Evolutionary conservation across 1,140 invertebrate species (phyloP).

Genomic region (Stegodyphus mimosarum): DNA sequence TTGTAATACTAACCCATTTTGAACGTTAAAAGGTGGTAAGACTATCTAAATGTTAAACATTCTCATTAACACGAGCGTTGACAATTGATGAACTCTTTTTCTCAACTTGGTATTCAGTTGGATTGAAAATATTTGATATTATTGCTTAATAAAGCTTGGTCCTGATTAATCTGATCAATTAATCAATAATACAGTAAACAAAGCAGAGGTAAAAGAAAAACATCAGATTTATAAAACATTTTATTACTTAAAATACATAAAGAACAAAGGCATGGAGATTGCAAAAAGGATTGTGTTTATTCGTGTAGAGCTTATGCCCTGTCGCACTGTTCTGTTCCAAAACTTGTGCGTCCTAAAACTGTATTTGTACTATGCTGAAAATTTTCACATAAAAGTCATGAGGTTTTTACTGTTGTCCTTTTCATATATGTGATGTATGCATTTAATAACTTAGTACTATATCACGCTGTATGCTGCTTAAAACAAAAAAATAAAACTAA

Average conservation of each 20-base stretch:
- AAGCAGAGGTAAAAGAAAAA: too few relatives aligned
- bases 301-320: slow-evolving; percentile 6
- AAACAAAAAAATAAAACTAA: neutral
- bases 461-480: neutral
- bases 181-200: too few relatives aligned
- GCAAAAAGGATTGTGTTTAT: slow-evolving; percentile 45
- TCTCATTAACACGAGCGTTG: too few relatives aligned
- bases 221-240: slow-evolving; percentile 43
- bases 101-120: too few relatives aligned
- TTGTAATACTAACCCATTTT: too few relatives aligned
- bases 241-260: slow-evolving; percentile 61
- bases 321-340: slow-evolving; percentile 27
- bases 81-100: too few relatives aligned
- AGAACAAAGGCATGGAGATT: slow-evolving; percentile 57
- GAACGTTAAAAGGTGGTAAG: too few relatives aligned
- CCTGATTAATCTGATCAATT: too few relatives aligned
- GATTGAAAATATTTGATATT: too few relatives aligned
- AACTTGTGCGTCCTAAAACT: slow-evolving; percentile 44
- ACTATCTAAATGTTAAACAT: too few relatives aligned
- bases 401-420: slow-evolving; percentile 3
- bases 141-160: too few relatives aligned
- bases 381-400: slow-evolving; percentile 13
- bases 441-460: slow-evolving; percentile 18
- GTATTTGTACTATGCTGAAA: slow-evolving; percentile 53
- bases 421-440: slow-evolving; percentile 4